Conservation (phyloP, 2,888 invertebrate genomes). For the Macrosoma leucophasiata region DNA sequence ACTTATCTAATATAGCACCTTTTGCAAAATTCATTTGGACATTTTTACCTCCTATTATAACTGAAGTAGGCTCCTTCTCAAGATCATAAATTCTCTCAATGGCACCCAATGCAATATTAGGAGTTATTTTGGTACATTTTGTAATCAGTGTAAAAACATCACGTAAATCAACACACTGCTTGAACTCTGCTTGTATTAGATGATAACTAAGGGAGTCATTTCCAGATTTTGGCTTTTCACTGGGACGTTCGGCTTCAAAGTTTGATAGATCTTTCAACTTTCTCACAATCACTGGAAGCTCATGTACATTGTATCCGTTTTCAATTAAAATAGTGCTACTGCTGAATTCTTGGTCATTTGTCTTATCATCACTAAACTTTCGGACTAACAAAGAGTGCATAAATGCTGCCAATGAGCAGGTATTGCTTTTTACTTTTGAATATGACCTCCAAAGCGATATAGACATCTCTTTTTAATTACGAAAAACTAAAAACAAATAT, state of each 20-base stretch:
- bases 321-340: slow-evolving; percentile 77
- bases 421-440: slow-evolving; percentile 40
- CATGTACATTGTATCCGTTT: slow-evolving; percentile 80
- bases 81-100: slow-evolving; percentile 65
- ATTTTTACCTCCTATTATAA: slow-evolving; percentile 35
- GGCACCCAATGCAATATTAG: slow-evolving; percentile 67
- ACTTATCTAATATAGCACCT: slow-evolving; percentile 64
- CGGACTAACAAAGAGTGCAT: slow-evolving; percentile 31
- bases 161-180: slow-evolving; percentile 54
- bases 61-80: slow-evolving; percentile 44
- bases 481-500: too few species aligned
- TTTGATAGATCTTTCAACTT: slow-evolving; percentile 59
- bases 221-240: slow-evolving; percentile 29
- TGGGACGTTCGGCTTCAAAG: slow-evolving; percentile 35
- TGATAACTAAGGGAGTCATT: slow-evolving; percentile 49
- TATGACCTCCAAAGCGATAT: slow-evolving; percentile 50
- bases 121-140: slow-evolving; percentile 68
- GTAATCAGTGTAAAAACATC: slow-evolving; percentile 64
- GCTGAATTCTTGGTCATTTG: slow-evolving; percentile 45
- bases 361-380: slow-evolving; percentile 47
- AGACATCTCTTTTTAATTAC: slow-evolving; percentile 49
- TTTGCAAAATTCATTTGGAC: slow-evolving; percentile 53
- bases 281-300: slow-evolving; percentile 79
- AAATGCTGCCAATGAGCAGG: slow-evolving; percentile 26
- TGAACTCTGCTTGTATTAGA: slow-evolving; percentile 64